phyloP scores from a whole-genome alignment of 1,140 invertebrate genomes.

The Drosophila kanapiae region DNA sequence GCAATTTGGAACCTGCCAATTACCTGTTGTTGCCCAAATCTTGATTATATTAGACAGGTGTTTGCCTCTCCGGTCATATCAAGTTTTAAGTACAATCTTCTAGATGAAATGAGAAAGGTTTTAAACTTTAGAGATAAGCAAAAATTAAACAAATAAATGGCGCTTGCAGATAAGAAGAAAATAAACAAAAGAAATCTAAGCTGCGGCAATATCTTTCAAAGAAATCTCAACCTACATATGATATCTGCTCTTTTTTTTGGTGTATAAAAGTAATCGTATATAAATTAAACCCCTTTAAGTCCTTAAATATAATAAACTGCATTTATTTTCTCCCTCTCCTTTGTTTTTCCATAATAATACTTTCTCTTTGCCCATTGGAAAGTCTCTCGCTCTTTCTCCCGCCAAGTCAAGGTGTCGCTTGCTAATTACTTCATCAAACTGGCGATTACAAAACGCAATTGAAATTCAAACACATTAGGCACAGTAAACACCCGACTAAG shows the following conservation, averaged over 20 bases:
- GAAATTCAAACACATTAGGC: conserved; percentile 46
- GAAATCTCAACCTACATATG: background rate
- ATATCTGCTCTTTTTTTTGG: too few species aligned
- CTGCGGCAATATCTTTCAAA: background rate
- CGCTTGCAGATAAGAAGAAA: background rate
- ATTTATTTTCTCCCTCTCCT: background rate
- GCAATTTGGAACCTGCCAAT: conserved; percentile 45
- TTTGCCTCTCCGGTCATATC: conserved; percentile 4
- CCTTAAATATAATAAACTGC: background rate
- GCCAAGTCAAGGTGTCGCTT: conserved; percentile 12
- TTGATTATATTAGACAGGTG: conserved; percentile 24
- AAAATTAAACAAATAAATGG: background rate
- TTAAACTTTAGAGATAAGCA: background rate
- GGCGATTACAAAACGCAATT: conserved; percentile 31
- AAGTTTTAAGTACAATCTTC: background rate
- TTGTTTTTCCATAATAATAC: background rate
- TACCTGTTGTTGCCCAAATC: conserved; percentile 6
- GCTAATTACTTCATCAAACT: conserved; percentile 25
- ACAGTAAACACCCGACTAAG: conserved; percentile 42
- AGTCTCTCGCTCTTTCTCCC: conserved; percentile 2
- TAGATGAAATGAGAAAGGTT: conserved; percentile 1
- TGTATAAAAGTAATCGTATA: background rate
- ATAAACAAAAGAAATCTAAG: background rate
- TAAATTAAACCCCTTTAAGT: background rate
- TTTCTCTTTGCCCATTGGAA: background rate